Evolutionary conservation across 2,797 vertebrate species (phyloP), one percentile per base, ranked within the genome.

Genomic region (Falco cherrug): DNA sequence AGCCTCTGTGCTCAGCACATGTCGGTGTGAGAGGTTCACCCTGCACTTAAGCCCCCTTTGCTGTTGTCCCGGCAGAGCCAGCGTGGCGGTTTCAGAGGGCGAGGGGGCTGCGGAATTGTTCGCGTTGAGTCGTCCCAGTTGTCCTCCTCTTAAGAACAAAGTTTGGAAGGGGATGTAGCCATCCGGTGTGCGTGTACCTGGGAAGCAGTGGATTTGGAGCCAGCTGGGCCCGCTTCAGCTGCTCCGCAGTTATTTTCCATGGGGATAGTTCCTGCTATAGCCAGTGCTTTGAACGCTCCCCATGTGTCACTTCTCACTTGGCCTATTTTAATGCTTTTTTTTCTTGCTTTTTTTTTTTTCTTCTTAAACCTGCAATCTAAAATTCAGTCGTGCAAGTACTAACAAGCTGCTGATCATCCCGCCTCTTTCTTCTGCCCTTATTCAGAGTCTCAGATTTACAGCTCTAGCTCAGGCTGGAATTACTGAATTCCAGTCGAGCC

Each of bases 401-500:
- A 96, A 90, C 0, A 12, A 95, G 90, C 87, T 90, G 82, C 94
- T 92, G 88, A 87, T 97, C 17, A 74, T 68, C 89, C 93, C 81
- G 87, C 73, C 61, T 95, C 81, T 89, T 79, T 54, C 89, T 94
- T 91, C 94, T 84, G 95, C 84, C 86, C 84, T 95, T 92, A 45
- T 60, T 96, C 78, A 83, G 87, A 41, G 73, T 69, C 64, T 73
- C 78, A 74, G 92, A 88, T 95, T 96, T 90, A 84, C 57, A 90
- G 76, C 93, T 96, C 50, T 60, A 63, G 93, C 83, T 82, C 2
- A 10, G 90, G 82, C 94, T 93, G 94, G 88, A 83, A 67, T 96
- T 93, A 79, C 91, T 90, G 91, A 94, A 90, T 95, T 84, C 95
- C 95, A 97, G 95, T 84, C 89, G 93, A 93, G 86, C 83, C 78